Percentiles rank a stretch among this genome's conserved stretches.
Evolutionary conservation across 1,140 invertebrate species (phyloP).

Genomic region (Drosophila miranda): DNA sequence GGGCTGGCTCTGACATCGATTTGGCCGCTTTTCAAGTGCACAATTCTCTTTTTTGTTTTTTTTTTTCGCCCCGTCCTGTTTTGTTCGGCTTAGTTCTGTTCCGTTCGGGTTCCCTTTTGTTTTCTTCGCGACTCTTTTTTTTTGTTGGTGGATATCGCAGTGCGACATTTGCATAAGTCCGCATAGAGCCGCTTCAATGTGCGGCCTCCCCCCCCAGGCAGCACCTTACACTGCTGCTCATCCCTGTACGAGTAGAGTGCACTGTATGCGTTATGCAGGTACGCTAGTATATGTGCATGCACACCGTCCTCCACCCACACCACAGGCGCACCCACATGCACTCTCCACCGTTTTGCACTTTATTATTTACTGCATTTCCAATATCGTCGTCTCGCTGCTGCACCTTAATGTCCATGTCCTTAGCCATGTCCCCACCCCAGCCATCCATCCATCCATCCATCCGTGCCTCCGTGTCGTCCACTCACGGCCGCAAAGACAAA

Average conservation of each 20-base stretch:
- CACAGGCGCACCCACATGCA: not conserved
- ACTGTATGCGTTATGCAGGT: conserved; percentile 14
- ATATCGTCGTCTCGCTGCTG: conserved; percentile 19
- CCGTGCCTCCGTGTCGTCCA: conserved; percentile 20
- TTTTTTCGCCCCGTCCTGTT: not conserved
- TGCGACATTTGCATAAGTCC: conserved; percentile 56
- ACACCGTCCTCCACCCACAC: not conserved
- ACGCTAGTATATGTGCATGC: not conserved
- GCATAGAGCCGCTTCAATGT: conserved; percentile 30
- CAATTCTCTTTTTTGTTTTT: conserved; percentile 21
- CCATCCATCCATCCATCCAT: not conserved
- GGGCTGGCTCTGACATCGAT: conserved; percentile 40
- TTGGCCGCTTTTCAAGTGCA: conserved; percentile 58
- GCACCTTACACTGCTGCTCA: not conserved
- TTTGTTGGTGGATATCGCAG: conserved; percentile 31
- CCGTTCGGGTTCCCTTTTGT: conserved; percentile 19
- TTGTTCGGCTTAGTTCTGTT: not conserved
- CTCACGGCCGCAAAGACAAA: conserved; percentile 45
- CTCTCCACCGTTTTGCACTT: conserved; percentile 14
- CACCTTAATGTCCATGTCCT: not conserved
- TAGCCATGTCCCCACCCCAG: too few relatives aligned
- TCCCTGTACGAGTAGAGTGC: conserved; percentile 2
- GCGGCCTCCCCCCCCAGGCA: not conserved
- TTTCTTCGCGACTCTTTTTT: conserved; percentile 33
- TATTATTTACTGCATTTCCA: conserved; percentile 56